Base-by-base conservation (phyloP, 2,888 invertebrate genomes). In the Drosophila monieri region DNA sequence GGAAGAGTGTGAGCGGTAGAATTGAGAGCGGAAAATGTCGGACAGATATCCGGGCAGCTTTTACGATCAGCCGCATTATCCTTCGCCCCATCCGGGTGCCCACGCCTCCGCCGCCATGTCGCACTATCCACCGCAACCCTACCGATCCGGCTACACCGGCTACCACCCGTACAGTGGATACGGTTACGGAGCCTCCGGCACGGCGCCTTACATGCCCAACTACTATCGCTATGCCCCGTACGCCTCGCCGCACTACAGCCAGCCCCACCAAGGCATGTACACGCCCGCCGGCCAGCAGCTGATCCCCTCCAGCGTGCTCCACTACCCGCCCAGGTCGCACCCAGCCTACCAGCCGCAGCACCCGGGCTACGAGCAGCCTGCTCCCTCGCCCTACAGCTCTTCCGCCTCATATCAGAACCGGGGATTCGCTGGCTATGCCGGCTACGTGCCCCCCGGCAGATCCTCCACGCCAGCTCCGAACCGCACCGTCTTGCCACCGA, bases 231-330 rank as follows among this genome's bases (percentile, higher is more conserved):
- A 81, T 66, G 85, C 87, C 4, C 73, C 87, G 15, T 84, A 84
- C 52, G 78, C 79, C 48, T 79, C 84, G 43, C 85, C 80, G 8
- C 85, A 84, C 44, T 85, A 86, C 39, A 75, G 80, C 32, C 76
- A 86, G 37, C 81, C 54, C 39, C 72, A 77, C 27, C 74, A 75
- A 46, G 78, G 83, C 56, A 78, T 88, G 77, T 89, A 80, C 6
- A 89, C 89, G 39, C 70, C 88, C 2, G 89, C 89, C 5, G 89
- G 88, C 2, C 89, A 88, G 49, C 90, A 88, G 65, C 74, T 88
- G 53, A 74, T 88, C 52, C 89, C 90, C 46, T 87, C 90, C 41
- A 89, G 89, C 54, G 88, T 90, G 44, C 72, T 90, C 21, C 90
- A 90, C 59, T 90, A 90, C 69, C 89, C 90, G 25, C 84, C 89